A percentile compares a stretch with the other conserved stretches of the same genome.
These are phyloP conservation scores for Ceratitis capitata DNA, from an alignment of 1,140 invertebrate species.

Conservation along the genomic window DNA sequence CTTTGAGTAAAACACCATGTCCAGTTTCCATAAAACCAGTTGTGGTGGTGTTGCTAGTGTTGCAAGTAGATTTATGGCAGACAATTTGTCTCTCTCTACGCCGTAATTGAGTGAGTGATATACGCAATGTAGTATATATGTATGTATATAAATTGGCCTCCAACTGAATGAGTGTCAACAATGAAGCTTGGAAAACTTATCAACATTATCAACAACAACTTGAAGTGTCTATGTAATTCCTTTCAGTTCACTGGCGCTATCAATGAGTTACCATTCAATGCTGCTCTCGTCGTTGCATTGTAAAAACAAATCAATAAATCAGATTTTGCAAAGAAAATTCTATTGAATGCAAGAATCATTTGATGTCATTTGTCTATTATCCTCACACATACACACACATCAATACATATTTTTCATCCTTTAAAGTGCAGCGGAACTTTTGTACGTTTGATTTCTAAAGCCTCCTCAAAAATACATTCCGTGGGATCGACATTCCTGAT, in stretches of 20 bases:
- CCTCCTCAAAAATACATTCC: no score
- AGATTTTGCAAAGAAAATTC: background rate
- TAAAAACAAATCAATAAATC: background rate
- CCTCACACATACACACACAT: background rate
- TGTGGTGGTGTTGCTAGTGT: background rate
- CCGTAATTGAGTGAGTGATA: constrained; percentile 14
- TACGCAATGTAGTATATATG: no score
- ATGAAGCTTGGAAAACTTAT: background rate
- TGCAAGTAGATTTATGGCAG: background rate
- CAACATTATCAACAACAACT: background rate
- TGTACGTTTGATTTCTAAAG: background rate
- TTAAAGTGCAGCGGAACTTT: background rate
- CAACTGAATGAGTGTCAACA: background rate
- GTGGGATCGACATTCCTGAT: no score
- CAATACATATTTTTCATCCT: background rate
- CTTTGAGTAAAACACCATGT: background rate
- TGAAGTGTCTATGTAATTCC: background rate
- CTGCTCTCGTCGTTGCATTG: background rate
- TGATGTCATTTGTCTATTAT: background rate
- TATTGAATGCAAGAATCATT: background rate
- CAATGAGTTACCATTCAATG: background rate
- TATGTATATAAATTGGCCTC: background rate
- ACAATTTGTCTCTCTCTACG: background rate
- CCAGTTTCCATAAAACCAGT: no score
- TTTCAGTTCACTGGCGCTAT: background rate